phyloP scores from a whole-genome alignment of 2,113 vertebrate genomes.

The Pachycephala philippinensis region DNA sequence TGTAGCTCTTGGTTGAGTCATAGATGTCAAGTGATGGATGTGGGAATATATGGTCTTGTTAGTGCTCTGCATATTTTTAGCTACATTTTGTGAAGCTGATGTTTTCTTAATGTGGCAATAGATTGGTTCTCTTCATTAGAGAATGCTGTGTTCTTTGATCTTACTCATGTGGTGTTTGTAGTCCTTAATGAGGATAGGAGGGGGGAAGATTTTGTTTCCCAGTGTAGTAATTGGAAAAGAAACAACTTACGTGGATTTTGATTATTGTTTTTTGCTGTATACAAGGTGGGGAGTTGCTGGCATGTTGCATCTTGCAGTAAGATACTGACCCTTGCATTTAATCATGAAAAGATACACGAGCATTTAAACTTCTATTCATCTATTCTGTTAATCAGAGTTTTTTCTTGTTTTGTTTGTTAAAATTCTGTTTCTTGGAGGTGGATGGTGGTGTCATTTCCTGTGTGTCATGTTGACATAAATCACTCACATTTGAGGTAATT shows the following conservation, averaged over 20 bases:
- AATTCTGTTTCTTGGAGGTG: neutral
- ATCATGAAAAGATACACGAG: neutral
- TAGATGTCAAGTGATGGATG: neutral
- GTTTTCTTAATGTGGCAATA: neutral
- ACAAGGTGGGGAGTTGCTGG: neutral
- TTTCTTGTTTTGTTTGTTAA: neutral
- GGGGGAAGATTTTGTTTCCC: neutral
- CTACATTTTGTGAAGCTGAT: neutral
- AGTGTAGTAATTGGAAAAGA: neutral
- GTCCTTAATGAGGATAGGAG: neutral
- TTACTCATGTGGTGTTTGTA: neutral
- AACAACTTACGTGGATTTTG: neutral
- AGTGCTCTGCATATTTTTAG: neutral
- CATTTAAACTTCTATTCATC: neutral
- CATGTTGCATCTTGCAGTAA: neutral
- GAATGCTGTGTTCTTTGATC: neutral
- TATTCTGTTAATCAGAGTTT: neutral
- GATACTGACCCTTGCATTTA: neutral
- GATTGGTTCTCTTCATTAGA: neutral
- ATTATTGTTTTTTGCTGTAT: neutral
- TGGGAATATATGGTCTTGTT: neutral
- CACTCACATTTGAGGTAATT: neutral
- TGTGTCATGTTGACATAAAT: neutral
- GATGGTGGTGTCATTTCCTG: neutral
- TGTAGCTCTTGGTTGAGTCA: neutral